Conservation (phyloP, 2,888 invertebrate genomes). For the Caenorhabditis sp. region DNA sequence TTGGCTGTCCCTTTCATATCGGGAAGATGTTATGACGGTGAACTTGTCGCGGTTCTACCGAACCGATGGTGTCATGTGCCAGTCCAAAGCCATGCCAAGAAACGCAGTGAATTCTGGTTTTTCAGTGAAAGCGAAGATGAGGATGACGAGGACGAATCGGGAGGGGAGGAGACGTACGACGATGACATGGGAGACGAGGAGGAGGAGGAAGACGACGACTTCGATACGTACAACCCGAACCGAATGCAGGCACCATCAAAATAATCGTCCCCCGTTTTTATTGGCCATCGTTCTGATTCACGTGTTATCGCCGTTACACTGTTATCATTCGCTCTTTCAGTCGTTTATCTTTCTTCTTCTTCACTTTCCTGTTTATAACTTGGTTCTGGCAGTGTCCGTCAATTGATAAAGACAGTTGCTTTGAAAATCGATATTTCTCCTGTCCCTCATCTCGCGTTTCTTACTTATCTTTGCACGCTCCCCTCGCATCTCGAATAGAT, state of each 20-base stretch:
- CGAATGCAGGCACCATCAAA: slow-evolving; percentile 61
- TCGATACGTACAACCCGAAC: slow-evolving; percentile 69
- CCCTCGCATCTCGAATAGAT: no score
- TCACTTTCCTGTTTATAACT: slow-evolving; percentile 30
- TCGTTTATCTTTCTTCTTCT: slow-evolving; percentile 2
- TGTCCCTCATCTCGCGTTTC: slow-evolving; percentile 2
- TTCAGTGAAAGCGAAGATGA: slow-evolving; percentile 69
- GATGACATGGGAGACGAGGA: slow-evolving; percentile 54
- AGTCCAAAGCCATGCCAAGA: not conserved
- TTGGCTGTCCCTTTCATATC: no score
- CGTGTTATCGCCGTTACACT: slow-evolving; percentile 33
- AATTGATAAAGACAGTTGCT: slow-evolving; percentile 48
- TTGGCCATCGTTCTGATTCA: slow-evolving; percentile 11
- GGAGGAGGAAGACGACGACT: slow-evolving; percentile 53
- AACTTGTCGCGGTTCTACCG: not conserved
- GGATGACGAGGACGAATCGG: slow-evolving; percentile 66
- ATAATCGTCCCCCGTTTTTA: slow-evolving; percentile 8
- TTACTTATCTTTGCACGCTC: no score
- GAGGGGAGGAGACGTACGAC: slow-evolving; percentile 61
- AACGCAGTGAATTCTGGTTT: slow-evolving; percentile 13
- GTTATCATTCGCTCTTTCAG: slow-evolving; percentile 29
- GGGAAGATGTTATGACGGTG: no score
- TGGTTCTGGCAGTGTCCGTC: slow-evolving; percentile 8
- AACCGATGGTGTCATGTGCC: slow-evolving; percentile 12
- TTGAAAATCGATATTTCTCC: slow-evolving; percentile 47